Base-by-base conservation (phyloP, 2,888 invertebrate genomes). In the Sceliomorpha sp. region DNA sequence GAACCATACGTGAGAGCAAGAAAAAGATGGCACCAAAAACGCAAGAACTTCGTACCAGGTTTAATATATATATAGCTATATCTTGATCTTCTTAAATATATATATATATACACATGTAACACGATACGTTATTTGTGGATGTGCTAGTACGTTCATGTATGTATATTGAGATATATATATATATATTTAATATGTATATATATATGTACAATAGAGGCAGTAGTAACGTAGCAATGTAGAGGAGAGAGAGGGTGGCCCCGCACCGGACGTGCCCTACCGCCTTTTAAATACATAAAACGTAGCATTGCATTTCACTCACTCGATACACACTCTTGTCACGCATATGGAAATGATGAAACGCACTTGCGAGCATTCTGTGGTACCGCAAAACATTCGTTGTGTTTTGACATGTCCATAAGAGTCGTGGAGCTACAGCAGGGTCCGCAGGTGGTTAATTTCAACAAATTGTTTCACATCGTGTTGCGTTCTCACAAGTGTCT, bases 1-100 rank as follows among this genome's bases (percentile, higher is more conserved):
- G n/a, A n/a, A n/a, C n/a, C n/a, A n/a, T n/a, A n/a, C n/a, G n/a
- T 90, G 89, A 90, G 90, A 89, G 87, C 90, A 88, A 90, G 88
- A 90, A 90, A 90, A 89, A 89, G 90, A 88, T 88, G 88, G 88
- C 84, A 86, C 82, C 79, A 86, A 85, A 82, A 84, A 87, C 82
- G 86, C 82, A 86, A 84, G 75, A 81, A 82, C 80, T 80, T 78
- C 75, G 79, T 82, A 81, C 79, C 78, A 77, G 80, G 77, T 80
- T 77, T 68, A 45, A 47, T 69, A 70, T 62, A 40, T 68, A 62
- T 69, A 59, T 58, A 63, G 69, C 70, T 70, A 73, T 70, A 73
- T 69, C 50, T 13, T 37, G 37, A 70, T 75, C 73, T 60, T 59
- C 40, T 37, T 67, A 59, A 24, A 62, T 50, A 67, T 60, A 62